Percentiles rank a stretch among this genome's conserved stretches.
Conservation (phyloP, 92 coral and sea anemone genomes). For the Pocillopora meandrina region DNA sequence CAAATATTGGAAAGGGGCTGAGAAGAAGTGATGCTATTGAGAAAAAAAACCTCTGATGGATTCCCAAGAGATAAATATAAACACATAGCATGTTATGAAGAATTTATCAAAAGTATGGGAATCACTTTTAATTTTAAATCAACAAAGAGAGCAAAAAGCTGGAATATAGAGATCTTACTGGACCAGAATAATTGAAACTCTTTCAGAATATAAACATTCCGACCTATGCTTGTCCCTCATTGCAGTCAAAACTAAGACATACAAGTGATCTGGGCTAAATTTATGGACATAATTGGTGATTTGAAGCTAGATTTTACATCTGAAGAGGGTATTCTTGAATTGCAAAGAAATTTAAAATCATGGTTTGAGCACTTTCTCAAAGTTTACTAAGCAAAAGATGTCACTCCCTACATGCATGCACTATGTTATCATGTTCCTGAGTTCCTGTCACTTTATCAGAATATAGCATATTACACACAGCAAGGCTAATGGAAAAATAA, state of each 20-base stretch:
- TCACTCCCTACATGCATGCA: constrained; percentile 71
- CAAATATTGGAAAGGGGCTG: no score
- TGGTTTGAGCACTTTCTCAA: constrained; percentile 37
- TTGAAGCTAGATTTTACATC: no score
- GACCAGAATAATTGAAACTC: constrained; percentile 60
- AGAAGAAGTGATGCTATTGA: no score
- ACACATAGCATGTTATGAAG: constrained; percentile 68
- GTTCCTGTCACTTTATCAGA: constrained; percentile 39
- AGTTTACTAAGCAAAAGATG: not conserved
- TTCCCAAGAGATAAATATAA: constrained; percentile 47
- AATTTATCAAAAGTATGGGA: constrained; percentile 48
- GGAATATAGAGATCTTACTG: constrained; percentile 43
- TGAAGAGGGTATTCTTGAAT: constrained; percentile 31
- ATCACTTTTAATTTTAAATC: constrained; percentile 12
- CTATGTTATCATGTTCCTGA: constrained; percentile 57
- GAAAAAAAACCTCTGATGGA: constrained; percentile 28
- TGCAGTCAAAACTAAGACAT: no score
- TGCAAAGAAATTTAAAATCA: not conserved
- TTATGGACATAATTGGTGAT: no score
- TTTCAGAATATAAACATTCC: constrained; percentile 35
- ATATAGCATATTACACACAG: constrained; percentile 47
- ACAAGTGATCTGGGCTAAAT: no score
- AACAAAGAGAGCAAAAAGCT: no score
- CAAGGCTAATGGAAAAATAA: constrained; percentile 60
- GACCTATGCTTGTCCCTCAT: no score